Evolutionary conservation across 2,797 vertebrate genomes (phyloP).

Genomic region (Bovichtus diacanthus): DNA sequence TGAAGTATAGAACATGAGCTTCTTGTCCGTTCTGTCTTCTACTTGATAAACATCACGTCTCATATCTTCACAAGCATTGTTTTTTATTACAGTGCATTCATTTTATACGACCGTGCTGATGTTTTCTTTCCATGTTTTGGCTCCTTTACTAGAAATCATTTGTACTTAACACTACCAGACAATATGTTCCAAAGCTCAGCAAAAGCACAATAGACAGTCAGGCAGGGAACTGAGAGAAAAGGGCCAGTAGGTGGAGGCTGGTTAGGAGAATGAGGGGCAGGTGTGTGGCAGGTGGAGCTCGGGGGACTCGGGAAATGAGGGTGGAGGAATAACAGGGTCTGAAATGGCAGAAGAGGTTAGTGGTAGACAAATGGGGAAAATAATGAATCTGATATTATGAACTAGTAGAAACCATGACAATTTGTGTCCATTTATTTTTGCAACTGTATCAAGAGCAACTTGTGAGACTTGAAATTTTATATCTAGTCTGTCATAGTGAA

Average conservation of each 20-base stretch:
- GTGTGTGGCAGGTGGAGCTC: constrained; percentile 2
- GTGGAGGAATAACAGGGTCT: background rate
- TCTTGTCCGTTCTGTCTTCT: background rate
- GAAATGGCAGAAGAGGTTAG: background rate
- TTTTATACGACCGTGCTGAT: constrained; percentile 1
- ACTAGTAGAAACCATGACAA: background rate
- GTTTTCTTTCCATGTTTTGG: background rate
- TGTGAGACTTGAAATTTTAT: background rate
- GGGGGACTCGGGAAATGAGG: background rate
- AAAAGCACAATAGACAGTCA: background rate
- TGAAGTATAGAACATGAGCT: constrained; percentile 4
- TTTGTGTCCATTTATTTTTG: background rate
- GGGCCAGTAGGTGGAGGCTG: background rate
- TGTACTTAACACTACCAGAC: background rate
- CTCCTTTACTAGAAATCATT: background rate
- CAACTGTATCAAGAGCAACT: background rate
- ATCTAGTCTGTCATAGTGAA: background rate
- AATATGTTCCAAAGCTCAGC: constrained; percentile 1
- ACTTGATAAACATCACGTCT: background rate
- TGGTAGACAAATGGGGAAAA: background rate
- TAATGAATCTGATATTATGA: background rate
- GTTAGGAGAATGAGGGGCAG: background rate
- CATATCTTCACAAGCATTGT: background rate
- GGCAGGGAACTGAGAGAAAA: background rate
- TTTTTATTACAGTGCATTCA: constrained; percentile 1